Percentiles rank a stretch among this genome's conserved stretches.
Conservation (phyloP, 2,797 vertebrate genomes). For the Pseudochromis fuscus region DNA sequence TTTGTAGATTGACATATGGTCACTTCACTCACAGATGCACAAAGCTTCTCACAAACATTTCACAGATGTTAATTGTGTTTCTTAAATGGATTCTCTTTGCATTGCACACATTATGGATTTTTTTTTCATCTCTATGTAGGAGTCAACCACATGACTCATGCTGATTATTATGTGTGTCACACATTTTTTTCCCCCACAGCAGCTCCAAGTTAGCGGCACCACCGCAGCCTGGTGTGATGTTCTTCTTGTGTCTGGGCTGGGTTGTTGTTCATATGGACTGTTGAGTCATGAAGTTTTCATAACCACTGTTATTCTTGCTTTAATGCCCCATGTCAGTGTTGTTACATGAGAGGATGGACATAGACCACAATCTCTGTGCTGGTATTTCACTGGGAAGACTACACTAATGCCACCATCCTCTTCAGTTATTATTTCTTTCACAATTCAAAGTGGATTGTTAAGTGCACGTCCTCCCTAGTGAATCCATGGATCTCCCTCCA, state of each 20-base stretch:
- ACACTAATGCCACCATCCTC: conserved; percentile 10
- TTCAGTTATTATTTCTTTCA: conserved; percentile 37
- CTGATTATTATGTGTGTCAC: conserved; percentile 50
- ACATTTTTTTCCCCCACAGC: conserved; percentile 25
- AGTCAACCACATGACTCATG: conserved; percentile 63
- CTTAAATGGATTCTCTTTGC: neutral
- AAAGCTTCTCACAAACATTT: conserved; percentile 20
- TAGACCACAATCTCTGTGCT: neutral
- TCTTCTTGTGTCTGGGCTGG: conserved; percentile 29
- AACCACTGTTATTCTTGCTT: conserved; percentile 52
- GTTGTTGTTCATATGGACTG: conserved; percentile 59
- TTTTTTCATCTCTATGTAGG: conserved; percentile 2
- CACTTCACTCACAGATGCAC: conserved; percentile 27
- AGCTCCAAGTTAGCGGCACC: conserved; percentile 14
- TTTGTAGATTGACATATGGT: conserved; percentile 34
- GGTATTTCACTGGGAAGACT: conserved; percentile 17
- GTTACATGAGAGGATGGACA: conserved; percentile 24
- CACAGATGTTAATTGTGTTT: conserved; percentile 7
- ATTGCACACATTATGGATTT: conserved; percentile 1
- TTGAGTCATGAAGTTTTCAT: conserved; percentile 73
- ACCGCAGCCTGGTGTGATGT: conserved; percentile 24
- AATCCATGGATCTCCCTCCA: conserved; percentile 6
- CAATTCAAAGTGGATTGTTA: conserved; percentile 39
- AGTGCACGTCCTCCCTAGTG: conserved; percentile 24
- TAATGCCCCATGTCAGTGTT: conserved; percentile 46